Base-by-base conservation (phyloP, 2,113 vertebrate genomes). In the Protomyctophum bolini region DNA sequence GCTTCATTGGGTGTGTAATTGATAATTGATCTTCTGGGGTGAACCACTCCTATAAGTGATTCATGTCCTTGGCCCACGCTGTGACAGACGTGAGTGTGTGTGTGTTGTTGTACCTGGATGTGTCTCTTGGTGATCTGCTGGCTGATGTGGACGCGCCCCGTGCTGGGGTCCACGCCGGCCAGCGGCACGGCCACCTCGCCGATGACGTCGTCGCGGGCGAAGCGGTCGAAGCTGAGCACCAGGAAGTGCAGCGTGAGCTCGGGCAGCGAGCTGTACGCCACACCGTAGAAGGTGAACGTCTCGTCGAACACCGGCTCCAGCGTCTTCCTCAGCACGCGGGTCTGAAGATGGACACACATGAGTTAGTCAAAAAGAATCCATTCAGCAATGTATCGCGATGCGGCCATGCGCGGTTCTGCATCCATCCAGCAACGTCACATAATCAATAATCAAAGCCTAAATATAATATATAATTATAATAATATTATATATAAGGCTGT, bases 261-360 rank as follows among this genome's bases (percentile, higher is more conserved):
- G 9, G 97, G 95, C 1, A 99, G 93, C 48, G 97, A 91, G 92
- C 97, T 98, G 90, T 96, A 98, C 0, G 96, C 94, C 81, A 99
- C 94, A 4, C 97, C 97, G 0, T 99, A 99, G 87, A 99, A 98
- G 60, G 97, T 99, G 92, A 99, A 99, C 82, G 97, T 99, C 88
- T 99, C 97, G 0, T 99, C 96, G 0, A 98, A 99, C 3, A 95
- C 93, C 0, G 97, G 97, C 57, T 98, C 96, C 70, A 97, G 91
- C 0, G 96, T 99, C 90, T 96, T 97, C 81, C 98, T 94, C 7
- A 99, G 91, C 0, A 99, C 97, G 0, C 98, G 94, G 48, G 97
- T 98, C 94, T 41, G 33, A 41, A 6, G 33, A 41, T 1, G 33
- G 5, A 41, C 33, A 41, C 33, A 41, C 33, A 41, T 21, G 21